These are phyloP conservation scores for Varanus salvator DNA, from an alignment of 2,113 vertebrate species.

Conservation along the genomic window DNA sequence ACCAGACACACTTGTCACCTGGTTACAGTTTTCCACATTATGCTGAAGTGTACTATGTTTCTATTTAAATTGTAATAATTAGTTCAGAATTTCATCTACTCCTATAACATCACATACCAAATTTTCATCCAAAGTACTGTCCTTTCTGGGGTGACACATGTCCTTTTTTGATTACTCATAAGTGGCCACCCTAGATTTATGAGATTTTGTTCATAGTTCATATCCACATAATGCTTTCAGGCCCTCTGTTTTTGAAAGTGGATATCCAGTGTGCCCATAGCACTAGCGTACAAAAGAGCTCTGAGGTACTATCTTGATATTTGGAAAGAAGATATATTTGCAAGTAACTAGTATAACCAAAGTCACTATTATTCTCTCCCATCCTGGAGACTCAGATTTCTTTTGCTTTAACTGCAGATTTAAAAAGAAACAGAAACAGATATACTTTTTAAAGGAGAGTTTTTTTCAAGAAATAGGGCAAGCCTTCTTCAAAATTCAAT, in stretches of 20 bases:
- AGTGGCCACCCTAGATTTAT: no score
- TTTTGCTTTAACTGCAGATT: conserved; percentile 40
- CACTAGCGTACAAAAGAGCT: conserved; percentile 62
- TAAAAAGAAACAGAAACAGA: conserved; percentile 28
- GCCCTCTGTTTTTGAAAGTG: conserved; percentile 59
- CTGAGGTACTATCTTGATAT: conserved; percentile 59
- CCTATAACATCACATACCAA: no score
- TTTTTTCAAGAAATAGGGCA: conserved; percentile 33
- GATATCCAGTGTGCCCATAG: conserved; percentile 57
- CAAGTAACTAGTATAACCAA: conserved; percentile 63
- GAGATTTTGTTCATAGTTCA: background rate
- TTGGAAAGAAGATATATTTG: conserved; percentile 61
- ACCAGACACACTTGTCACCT: no score
- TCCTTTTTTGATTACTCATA: no score
- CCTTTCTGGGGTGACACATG: no score
- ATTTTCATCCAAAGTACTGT: no score
- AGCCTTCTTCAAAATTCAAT: conserved; percentile 34
- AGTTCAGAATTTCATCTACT: no score
- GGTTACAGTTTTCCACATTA: no score
- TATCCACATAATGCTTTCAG: conserved; percentile 10
- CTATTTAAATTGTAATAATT: no score
- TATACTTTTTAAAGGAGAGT: background rate
- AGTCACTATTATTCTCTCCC: conserved; percentile 54
- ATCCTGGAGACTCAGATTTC: conserved; percentile 65
- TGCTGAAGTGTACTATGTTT: no score